These are phyloP conservation scores for Emydura subglobosa DNA, from an alignment of 2,113 vertebrate species.

Conservation along the genomic window DNA sequence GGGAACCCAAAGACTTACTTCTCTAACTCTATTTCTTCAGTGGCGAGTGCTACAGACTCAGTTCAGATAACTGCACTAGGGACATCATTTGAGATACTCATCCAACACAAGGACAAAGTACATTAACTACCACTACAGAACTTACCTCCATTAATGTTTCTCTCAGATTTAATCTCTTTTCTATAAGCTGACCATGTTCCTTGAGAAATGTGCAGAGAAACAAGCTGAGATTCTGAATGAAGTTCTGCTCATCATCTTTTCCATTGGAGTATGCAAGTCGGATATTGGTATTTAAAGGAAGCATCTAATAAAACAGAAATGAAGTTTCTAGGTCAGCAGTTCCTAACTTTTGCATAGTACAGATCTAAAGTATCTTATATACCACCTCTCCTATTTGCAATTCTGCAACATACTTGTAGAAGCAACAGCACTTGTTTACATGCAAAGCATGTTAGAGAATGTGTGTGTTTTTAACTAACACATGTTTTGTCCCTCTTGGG, in stretches of 20 bases:
- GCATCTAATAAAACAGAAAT: constrained; percentile 85
- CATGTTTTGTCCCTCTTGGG: fast-evolving
- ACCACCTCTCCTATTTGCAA: neutral
- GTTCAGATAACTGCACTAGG: neutral
- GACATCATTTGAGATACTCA: neutral
- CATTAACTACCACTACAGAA: neutral
- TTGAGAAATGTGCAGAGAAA: constrained; percentile 99
- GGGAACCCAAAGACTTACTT: neutral
- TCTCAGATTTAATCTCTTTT: constrained; percentile 94
- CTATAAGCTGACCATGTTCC: constrained; percentile 96
- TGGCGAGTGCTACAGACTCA: neutral
- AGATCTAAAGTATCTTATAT: neutral
- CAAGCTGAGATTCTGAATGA: constrained; percentile 98
- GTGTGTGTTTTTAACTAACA: neutral
- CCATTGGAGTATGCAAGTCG: constrained; percentile 96
- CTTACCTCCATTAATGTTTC: constrained; percentile 97
- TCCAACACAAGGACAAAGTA: neutral
- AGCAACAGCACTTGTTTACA: neutral
- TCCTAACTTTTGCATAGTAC: neutral
- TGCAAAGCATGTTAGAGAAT: neutral
- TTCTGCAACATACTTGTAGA: neutral
- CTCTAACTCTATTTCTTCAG: neutral
- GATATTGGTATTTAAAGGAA: constrained; percentile 98
- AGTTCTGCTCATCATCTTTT: constrained; percentile 99
- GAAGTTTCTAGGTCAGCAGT: neutral